Evolutionary conservation across 2,888 invertebrate species (phyloP).

Genomic region (Agrotis exclamationis): DNA sequence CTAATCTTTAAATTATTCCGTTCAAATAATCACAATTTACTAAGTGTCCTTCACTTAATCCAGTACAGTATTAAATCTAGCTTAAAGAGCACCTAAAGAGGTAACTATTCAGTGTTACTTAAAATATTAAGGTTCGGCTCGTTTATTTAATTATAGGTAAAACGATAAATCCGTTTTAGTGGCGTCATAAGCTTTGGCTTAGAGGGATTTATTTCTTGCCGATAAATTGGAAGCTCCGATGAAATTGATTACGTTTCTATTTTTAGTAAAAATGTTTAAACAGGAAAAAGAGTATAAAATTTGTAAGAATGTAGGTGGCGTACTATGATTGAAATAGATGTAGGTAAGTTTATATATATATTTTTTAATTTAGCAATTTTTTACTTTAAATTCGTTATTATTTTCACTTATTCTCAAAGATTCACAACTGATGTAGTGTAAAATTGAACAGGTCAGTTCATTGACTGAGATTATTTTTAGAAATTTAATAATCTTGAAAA

Average conservation of each 20-base stretch:
- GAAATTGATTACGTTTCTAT: slow-evolving; percentile 21
- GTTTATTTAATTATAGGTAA: slow-evolving; percentile 55
- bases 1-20: no score
- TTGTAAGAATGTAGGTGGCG: no score
- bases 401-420: background rate
- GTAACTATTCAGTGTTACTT: slow-evolving; percentile 27
- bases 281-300: no score
- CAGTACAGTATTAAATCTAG: background rate
- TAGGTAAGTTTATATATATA: no score
- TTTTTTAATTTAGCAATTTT: no score
- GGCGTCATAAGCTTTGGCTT: slow-evolving; percentile 41
- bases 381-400: no score
- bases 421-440: background rate
- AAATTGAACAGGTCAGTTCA: background rate
- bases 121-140: slow-evolving; percentile 32
- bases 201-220: slow-evolving; percentile 32
- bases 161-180: slow-evolving; percentile 50
- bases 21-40: background rate
- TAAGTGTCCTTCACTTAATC: background rate
- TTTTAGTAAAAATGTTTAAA: background rate
- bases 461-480: no score
- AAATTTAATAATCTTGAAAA: no score
- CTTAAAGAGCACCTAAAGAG: slow-evolving; percentile 1
- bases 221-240: slow-evolving; percentile 33
- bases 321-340: no score